A percentile compares a stretch with the other conserved stretches of the same genome.
phyloP scores from a whole-genome alignment of 1,140 invertebrate species.

The Zaprionus camerounensis region DNA sequence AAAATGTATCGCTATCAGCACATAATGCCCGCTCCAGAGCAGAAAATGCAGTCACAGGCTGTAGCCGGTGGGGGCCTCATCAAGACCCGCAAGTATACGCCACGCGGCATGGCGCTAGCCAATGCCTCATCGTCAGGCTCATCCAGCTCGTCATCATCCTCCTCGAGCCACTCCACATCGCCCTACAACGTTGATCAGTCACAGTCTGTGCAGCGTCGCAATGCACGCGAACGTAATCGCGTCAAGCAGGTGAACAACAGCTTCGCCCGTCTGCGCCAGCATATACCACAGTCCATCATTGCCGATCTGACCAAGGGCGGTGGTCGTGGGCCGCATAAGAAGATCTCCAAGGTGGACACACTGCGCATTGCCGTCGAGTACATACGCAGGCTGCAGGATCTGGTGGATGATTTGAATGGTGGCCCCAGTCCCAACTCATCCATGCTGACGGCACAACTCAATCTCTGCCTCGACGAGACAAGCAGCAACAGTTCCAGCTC shows the following conservation, averaged over 20 bases:
- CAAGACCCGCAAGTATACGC: conserved; percentile 77
- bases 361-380: conserved; percentile 97
- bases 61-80: conserved; percentile 60
- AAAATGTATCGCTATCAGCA: conserved; percentile 75
- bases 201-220: conserved; percentile 94
- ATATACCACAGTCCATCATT: conserved; percentile 92
- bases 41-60: conserved; percentile 24
- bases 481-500: conserved; percentile 71
- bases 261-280: conserved; percentile 93
- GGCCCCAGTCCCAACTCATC: conserved; percentile 10
- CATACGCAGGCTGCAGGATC: conserved; percentile 93
- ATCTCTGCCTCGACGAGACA: conserved; percentile 80
- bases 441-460: conserved; percentile 43
- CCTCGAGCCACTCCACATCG: conserved; percentile 84
- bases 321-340: conserved; percentile 90
- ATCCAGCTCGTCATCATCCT: conserved; percentile 84
- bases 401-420: conserved; percentile 88
- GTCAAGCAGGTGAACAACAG: conserved; percentile 98
- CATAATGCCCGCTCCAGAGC: conserved; percentile 67
- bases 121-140: conserved; percentile 11
- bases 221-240: conserved; percentile 96
- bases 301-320: conserved; percentile 88
- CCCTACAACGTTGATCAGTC: conserved; percentile 86
- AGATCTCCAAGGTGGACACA: conserved; percentile 98
- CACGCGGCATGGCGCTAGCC: conserved; percentile 56